Evolutionary conservation across 92 coral and sea anemone genomes (phyloP), one percentile per base, ranked within the genome.

Genomic region (Nematostella vectensis): DNA sequence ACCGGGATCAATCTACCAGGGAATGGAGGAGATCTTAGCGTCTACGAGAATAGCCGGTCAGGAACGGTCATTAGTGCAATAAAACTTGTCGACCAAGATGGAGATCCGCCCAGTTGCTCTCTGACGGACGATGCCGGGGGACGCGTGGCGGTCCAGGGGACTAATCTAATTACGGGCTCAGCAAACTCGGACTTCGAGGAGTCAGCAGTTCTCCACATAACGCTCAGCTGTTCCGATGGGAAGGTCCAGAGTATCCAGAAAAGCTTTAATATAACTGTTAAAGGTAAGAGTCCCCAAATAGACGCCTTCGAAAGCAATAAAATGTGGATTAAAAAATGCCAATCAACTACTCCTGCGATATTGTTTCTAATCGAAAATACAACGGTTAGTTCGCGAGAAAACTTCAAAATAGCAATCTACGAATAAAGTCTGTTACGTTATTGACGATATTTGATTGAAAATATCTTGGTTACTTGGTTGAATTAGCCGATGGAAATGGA

Each of bases 121-220:
- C 79, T 91, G 21, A 44, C 67, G 13, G 62, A 81, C 71, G 54
- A 59, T 37, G 85, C 96, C 31, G 86, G 67, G 3, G 79, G 70
- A 19, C 88, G 82, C 19, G 77, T 88, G 23, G 47, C 60, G 27
- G 57, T 82, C 12, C 47, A 51, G 0, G 75, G 59, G 1, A 53
- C 67, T 48, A 75, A 61, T 62, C 88, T 91, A 18, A 69, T 81
- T 15, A 83, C 48, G 29, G 98, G 98, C 52, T 62, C 88, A 57
- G 78, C 70, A 8, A 29, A 18, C 11, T 85, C 96, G 16, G 75
- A 91, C 57, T 91, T 70, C 24, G 98, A 91, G 39, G 71, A 4
- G 12, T 17, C 65, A 11, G 24, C 50, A n/a, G 51, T 4, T 0
- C 30, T 91, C 53, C 40, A 21, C 17, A 86, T 86, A 39, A 56